Conservation (phyloP, 64 coral and sea anemone species). For the Actinia tenebrosa region DNA sequence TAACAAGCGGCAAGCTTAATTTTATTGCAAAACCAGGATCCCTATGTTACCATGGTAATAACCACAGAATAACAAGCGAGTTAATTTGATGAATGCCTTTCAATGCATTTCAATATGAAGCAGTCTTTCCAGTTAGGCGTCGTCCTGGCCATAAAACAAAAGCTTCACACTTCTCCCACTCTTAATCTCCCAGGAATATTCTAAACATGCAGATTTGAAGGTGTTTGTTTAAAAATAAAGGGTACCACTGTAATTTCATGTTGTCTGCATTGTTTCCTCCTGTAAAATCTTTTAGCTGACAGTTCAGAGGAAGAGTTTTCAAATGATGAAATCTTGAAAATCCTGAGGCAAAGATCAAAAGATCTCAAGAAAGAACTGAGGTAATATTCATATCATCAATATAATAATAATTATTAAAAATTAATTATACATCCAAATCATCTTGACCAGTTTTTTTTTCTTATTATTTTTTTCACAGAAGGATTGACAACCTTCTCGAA, state of each 20-base stretch:
- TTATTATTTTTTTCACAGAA: neutral
- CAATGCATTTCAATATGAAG: too few relatives aligned
- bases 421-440: neutral
- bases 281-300: neutral
- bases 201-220: too few relatives aligned
- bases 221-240: too few relatives aligned
- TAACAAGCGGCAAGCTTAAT: too few relatives aligned
- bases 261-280: neutral
- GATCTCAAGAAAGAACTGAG: slow-evolving; percentile 48
- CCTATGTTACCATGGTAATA: too few relatives aligned
- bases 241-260: neutral
- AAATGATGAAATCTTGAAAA: slow-evolving; percentile 69
- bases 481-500: slow-evolving; percentile 2
- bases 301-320: slow-evolving; percentile 58
- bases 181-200: too few relatives aligned
- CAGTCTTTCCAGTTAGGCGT: too few relatives aligned
- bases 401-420: neutral
- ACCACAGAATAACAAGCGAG: too few relatives aligned
- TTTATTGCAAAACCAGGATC: too few relatives aligned
- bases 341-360: slow-evolving; percentile 52
- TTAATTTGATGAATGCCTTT: too few relatives aligned
- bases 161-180: too few relatives aligned
- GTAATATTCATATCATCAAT: slow-evolving; percentile 26
- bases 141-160: too few relatives aligned
- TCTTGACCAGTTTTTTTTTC: neutral